Conservation (phyloP, 2,888 invertebrate species). For the Eupithecia insigniata region DNA sequence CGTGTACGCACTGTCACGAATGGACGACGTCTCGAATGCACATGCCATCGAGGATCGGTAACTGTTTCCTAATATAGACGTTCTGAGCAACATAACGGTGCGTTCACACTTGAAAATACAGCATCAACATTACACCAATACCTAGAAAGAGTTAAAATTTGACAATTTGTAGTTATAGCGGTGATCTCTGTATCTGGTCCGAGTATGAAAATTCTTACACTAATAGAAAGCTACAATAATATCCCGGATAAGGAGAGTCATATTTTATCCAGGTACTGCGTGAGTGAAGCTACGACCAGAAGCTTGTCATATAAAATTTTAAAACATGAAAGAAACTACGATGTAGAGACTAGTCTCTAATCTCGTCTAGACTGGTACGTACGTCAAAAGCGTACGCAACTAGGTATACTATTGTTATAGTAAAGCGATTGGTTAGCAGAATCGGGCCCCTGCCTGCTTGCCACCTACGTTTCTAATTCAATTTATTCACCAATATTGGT, state of each 20-base stretch:
- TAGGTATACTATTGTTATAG: too few relatives aligned
- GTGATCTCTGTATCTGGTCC: neutral
- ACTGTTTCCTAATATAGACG: slow-evolving; percentile 58
- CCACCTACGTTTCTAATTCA: neutral
- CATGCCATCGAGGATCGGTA: slow-evolving; percentile 37
- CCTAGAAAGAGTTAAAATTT: neutral
- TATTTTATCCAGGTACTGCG: neutral
- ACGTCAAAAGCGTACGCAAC: too few relatives aligned
- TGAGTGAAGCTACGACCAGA: neutral
- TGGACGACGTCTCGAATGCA: slow-evolving; percentile 16
- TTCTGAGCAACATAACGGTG: neutral
- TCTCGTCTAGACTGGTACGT: too few relatives aligned
- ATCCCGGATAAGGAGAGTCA: neutral
- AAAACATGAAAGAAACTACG: too few relatives aligned
- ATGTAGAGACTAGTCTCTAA: too few relatives aligned
- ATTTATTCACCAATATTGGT: neutral
- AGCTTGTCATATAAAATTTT: neutral
- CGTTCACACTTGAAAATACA: neutral
- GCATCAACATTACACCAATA: neutral
- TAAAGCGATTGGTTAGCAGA: too few relatives aligned
- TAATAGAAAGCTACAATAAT: neutral
- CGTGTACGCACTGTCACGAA: slow-evolving; percentile 39
- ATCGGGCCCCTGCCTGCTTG: too few relatives aligned
- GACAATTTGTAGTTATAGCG: neutral
- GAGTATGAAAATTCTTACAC: neutral